Conservation (phyloP, 2,113 vertebrate species). For the Mystacornis crossleyi region DNA sequence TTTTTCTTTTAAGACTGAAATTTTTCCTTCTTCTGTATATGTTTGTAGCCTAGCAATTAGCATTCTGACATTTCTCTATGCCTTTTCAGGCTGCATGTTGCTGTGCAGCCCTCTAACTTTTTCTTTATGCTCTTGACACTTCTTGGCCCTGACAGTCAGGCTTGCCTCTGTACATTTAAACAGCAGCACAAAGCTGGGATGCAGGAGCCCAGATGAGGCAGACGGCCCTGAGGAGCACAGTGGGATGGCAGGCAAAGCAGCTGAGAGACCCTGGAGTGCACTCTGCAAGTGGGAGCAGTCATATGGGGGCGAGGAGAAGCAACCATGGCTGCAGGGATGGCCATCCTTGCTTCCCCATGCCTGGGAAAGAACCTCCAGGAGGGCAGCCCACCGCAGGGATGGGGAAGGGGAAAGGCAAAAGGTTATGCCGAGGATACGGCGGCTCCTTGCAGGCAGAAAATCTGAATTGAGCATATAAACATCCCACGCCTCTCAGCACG, state of each 20-base stretch:
- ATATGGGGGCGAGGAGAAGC: fast-evolving
- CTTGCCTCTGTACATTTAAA: not conserved
- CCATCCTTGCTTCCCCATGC: not conserved
- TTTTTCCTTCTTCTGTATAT: not conserved
- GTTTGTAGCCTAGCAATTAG: not conserved
- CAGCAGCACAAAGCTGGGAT: not conserved
- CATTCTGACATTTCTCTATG: not conserved
- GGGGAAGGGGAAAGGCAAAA: not conserved
- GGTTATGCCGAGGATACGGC: not conserved
- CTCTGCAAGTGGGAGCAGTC: fast-evolving
- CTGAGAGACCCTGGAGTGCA: not conserved
- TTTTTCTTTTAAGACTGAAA: not conserved
- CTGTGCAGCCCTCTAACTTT: not conserved
- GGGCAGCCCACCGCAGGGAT: not conserved
- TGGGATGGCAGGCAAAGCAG: not conserved
- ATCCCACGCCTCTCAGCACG: not conserved
- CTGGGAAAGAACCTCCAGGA: not conserved
- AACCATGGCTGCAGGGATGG: fast-evolving
- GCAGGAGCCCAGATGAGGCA: fast-evolving
- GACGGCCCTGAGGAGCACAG: not conserved
- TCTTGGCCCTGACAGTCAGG: not conserved
- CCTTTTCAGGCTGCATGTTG: not conserved
- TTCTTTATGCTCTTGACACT: not conserved
- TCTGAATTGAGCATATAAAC: conserved; percentile 17
- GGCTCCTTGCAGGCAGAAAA: not conserved